Evolutionary conservation across 2,113 vertebrate species (phyloP), one percentile per base, ranked within the genome.

Genomic region (Upupa epops): DNA sequence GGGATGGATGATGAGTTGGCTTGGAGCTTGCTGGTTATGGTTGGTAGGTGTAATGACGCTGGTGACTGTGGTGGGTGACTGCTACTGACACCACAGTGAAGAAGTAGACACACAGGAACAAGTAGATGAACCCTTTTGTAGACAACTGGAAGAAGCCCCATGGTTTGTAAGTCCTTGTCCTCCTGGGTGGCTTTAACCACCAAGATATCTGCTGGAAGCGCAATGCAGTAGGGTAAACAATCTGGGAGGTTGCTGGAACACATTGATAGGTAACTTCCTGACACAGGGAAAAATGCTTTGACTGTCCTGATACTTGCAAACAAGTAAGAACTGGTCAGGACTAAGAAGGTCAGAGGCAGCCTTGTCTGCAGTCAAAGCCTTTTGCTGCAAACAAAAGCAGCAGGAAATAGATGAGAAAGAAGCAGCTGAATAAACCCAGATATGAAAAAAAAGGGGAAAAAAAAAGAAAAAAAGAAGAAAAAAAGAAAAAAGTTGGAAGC

Each of bases 131-230:
- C 6, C 17, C 42, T 51, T 25, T 40, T 58, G 34, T 21, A 68
- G 54, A 32, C 6, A 85, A 17, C 26, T 65, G 45, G 71, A 79
- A 76, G 7, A 64, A 40, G 7, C 18, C 16, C 37, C 4, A 4
- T 20, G n/a, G 5, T 46, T 66, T 4, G 0, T 18, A 54, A 42
- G 20, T 8, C 21, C 21, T 76, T 18, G 6, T 40, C 46, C 31
- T 81, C 31, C 17, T 1, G 2, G 31, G 4, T 4, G 6, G 29
- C 25, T 77, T 31, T 24, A 83, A n/a, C 29, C 26, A 48, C 20
- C 3, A 21, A 0, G 0, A 2, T n/a, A 46, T 29, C 66, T 84
- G 37, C 42, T 87, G 45, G 29, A 74, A 56, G 37, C 13, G 8
- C 31, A 45, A 5, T 4, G 8, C 29, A 56, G 24, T 26, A 69